These are phyloP conservation scores for Luffia ferchaultella DNA, from an alignment of 2,888 invertebrate genomes.

Conservation along the genomic window DNA sequence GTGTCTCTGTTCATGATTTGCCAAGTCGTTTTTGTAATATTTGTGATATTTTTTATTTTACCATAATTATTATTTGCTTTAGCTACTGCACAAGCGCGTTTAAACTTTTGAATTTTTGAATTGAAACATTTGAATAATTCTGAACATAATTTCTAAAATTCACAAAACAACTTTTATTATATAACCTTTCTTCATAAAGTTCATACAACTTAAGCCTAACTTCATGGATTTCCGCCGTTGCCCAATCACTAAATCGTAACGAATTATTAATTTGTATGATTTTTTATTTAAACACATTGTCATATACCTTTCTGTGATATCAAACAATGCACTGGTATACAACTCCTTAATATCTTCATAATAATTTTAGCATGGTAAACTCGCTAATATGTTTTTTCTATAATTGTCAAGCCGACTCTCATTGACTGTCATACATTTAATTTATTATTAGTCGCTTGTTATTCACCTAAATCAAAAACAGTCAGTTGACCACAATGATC, in stretches of 20 bases:
- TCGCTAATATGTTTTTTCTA: neutral
- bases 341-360: neutral
- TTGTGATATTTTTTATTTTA: neutral
- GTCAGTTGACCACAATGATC: neutral
- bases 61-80: neutral
- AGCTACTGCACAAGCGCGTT: neutral
- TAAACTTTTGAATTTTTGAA: too few relatives aligned
- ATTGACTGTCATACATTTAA: neutral
- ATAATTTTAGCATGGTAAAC: neutral
- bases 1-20: neutral
- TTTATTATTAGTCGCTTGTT: neutral
- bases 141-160: neutral
- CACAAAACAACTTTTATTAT: neutral
- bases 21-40: neutral
- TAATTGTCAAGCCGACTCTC: neutral
- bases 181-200: neutral
- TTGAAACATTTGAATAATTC: too few relatives aligned
- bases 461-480: neutral
- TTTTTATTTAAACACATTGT: neutral
- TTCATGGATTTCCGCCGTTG: neutral
- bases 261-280: neutral
- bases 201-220: neutral
- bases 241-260: neutral
- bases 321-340: neutral
- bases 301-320: neutral